These are phyloP conservation scores for Corythoichthys intestinalis DNA, from an alignment of 2,113 vertebrate genomes.

Conservation along the genomic window DNA sequence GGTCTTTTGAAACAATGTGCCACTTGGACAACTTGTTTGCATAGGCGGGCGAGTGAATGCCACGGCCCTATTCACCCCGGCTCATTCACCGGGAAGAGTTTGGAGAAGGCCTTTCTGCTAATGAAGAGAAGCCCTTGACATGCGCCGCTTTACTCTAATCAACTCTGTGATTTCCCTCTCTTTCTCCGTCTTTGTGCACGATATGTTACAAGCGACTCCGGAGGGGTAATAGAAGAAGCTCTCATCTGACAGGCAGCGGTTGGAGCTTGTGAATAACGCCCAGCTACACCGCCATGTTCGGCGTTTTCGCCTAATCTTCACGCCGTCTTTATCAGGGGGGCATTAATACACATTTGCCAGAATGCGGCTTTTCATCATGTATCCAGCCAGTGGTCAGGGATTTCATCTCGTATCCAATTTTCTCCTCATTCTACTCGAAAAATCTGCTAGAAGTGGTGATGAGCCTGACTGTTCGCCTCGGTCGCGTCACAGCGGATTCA, in stretches of 20 bases:
- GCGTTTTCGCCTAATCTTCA: constrained; percentile 44
- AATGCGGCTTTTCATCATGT: constrained; percentile 53
- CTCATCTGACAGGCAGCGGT: constrained; percentile 41
- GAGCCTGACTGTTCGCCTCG: constrained; percentile 59
- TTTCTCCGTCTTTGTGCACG: constrained; percentile 34
- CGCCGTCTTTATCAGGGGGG: constrained; percentile 28
- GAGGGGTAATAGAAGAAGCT: constrained; percentile 23
- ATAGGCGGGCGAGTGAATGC: constrained; percentile 54
- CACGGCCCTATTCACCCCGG: constrained; percentile 47
- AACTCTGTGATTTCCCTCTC: constrained; percentile 34
- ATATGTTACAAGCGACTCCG: constrained; percentile 20
- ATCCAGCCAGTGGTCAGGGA: constrained; percentile 37
- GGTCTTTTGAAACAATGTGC: constrained; percentile 71
- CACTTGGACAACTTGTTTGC: constrained; percentile 71
- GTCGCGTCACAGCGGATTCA: constrained; percentile 66
- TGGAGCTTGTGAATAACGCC: constrained; percentile 35
- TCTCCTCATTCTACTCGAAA: constrained; percentile 37
- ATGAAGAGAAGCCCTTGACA: constrained; percentile 63
- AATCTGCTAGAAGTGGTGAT: constrained; percentile 30
- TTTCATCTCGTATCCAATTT: constrained; percentile 57
- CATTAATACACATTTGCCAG: constrained; percentile 56
- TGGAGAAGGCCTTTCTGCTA: constrained; percentile 42
- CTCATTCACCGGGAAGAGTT: constrained; percentile 45
- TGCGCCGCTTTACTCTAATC: constrained; percentile 53
- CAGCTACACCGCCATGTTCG: constrained; percentile 15